Conservation (phyloP, 2,113 vertebrate species). For the Gobius niger region DNA sequence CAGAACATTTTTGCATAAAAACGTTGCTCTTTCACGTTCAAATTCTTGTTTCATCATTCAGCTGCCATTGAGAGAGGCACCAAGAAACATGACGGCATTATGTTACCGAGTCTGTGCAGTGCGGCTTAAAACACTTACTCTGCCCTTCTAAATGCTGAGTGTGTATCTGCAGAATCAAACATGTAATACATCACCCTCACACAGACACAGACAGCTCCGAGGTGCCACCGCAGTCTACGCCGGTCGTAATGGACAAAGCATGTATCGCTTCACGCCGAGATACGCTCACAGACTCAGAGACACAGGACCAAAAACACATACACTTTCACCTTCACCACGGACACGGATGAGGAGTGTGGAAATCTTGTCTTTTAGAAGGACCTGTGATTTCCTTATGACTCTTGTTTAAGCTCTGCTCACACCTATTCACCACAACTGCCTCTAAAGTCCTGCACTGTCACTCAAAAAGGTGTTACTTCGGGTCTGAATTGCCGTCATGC, state of each 20-base stretch:
- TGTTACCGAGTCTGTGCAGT: conserved; percentile 64
- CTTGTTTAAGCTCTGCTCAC: too few relatives aligned
- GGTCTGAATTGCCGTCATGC: too few relatives aligned
- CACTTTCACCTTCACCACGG: background rate
- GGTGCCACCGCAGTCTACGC: conserved; percentile 29
- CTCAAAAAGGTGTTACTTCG: too few relatives aligned
- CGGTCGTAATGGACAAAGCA: conserved; percentile 42
- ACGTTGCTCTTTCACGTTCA: conserved; percentile 23
- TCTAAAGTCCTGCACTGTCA: too few relatives aligned
- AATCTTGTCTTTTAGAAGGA: too few relatives aligned
- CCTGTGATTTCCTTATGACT: too few relatives aligned
- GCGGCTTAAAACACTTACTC: conserved; percentile 57
- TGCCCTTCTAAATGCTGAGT: conserved; percentile 56
- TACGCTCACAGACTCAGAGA: conserved; percentile 9
- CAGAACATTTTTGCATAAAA: background rate
- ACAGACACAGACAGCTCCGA: conserved; percentile 12
- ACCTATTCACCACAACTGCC: too few relatives aligned
- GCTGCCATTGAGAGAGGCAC: conserved; percentile 48
- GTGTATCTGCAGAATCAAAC: conserved; percentile 13
- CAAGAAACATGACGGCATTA: conserved; percentile 66
- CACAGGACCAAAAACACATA: background rate
- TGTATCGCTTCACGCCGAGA: conserved; percentile 33
- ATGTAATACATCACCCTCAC: conserved; percentile 32
- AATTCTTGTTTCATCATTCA: conserved; percentile 65
- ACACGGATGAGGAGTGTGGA: too few relatives aligned